Percentiles rank a stretch among this genome's conserved stretches.
These are phyloP conservation scores for Rousettus madagascariensis DNA, from an alignment of 2,797 vertebrate species.

Conservation along the genomic window DNA sequence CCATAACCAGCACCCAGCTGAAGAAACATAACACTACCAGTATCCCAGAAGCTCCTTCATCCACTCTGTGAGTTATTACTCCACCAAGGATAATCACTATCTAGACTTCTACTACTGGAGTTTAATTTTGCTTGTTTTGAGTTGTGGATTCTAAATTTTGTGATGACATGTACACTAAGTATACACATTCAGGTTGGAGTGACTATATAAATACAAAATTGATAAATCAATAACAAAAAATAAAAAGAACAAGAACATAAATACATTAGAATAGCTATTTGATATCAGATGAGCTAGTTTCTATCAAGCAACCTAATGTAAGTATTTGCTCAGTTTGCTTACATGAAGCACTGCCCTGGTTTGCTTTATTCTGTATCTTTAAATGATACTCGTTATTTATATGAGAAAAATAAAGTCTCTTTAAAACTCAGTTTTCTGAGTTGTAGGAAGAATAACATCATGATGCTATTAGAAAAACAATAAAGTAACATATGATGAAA, in stretches of 20 bases:
- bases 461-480: constrained; percentile 10
- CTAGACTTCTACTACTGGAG: not conserved
- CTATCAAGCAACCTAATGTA: not conserved
- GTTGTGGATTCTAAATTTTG: not conserved
- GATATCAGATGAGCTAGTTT: not conserved
- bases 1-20: not conserved
- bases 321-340: not conserved
- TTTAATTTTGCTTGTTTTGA: not conserved
- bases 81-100: not conserved
- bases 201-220: not conserved
- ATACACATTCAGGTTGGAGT: not conserved
- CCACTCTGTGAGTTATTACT: not conserved
- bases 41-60: not conserved
- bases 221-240: not conserved
- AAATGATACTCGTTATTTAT: not conserved
- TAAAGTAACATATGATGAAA: not conserved
- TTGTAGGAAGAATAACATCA: not conserved
- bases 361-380: not conserved
- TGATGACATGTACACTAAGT: not conserved
- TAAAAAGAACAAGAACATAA: not conserved
- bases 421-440: not conserved
- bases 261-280: not conserved
- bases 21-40: not conserved
- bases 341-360: not conserved
- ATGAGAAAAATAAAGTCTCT: not conserved